Conservation (phyloP, 2,797 vertebrate species). For the Crocodylus rhombifer region DNA sequence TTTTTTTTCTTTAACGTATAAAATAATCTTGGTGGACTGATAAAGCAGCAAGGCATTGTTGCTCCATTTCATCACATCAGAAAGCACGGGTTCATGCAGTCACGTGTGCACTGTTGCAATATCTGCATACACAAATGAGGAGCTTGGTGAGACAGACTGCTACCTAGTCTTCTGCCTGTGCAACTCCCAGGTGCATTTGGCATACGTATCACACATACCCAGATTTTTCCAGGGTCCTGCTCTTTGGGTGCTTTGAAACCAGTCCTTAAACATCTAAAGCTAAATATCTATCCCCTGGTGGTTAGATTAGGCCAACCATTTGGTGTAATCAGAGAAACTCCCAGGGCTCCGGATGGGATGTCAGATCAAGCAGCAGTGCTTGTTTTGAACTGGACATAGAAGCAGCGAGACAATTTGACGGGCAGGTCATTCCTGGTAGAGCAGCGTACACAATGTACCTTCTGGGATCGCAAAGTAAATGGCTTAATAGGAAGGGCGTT, state of each 20-base stretch:
- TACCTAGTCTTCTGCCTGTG: not conserved
- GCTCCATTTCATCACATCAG: not conserved
- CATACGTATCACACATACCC: not conserved
- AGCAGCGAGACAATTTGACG: not conserved
- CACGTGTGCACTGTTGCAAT: not conserved
- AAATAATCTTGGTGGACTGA: not conserved
- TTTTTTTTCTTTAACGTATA: not conserved
- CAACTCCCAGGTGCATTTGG: not conserved
- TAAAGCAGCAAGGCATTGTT: not conserved
- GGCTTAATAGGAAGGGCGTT: not conserved
- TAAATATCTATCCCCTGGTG: not conserved
- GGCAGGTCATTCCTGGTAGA: not conserved
- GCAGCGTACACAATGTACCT: not conserved
- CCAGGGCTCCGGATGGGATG: not conserved
- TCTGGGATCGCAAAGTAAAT: not conserved
- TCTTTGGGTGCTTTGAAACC: not conserved
- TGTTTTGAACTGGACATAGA: not conserved
- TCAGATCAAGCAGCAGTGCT: not conserved
- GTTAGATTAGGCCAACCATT: not conserved
- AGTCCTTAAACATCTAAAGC: not conserved
- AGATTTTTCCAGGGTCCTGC: not conserved
- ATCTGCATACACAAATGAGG: not conserved
- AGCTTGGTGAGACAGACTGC: not conserved
- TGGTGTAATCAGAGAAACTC: not conserved
- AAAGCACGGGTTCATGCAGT: not conserved